Evolutionary conservation across 2,797 vertebrate genomes (phyloP).

Genomic region (Oreonectes daqikongensis): DNA sequence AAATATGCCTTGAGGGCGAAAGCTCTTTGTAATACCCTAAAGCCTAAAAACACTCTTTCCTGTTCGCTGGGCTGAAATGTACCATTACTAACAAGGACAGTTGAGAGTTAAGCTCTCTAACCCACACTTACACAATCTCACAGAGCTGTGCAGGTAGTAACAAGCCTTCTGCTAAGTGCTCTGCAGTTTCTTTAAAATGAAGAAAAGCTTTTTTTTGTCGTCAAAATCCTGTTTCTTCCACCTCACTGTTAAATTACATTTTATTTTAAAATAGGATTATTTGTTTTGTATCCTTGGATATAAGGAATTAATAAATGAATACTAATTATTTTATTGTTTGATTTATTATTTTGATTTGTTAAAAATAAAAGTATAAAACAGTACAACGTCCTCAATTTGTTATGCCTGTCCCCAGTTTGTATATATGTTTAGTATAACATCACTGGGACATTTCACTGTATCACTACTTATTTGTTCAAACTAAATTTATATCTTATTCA

Average conservation of each 20-base stretch:
- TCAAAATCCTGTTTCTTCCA: too few relatives aligned
- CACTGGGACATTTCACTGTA: neutral
- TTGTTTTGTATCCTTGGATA: neutral
- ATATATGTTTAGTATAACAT: neutral
- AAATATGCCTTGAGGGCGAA: neutral
- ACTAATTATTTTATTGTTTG: too few relatives aligned
- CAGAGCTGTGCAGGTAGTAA: neutral
- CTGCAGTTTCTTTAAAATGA: neutral
- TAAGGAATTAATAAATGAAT: neutral
- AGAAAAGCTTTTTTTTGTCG: neutral
- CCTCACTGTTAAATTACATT: too few relatives aligned
- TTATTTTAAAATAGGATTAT: neutral
- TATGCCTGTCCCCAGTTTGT: too few relatives aligned
- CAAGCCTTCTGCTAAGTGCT: neutral
- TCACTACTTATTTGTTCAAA: neutral
- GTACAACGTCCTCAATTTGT: neutral
- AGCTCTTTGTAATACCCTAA: neutral
- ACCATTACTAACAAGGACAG: conserved; percentile 1
- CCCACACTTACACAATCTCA: neutral
- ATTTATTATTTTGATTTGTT: too few relatives aligned
- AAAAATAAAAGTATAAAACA: too few relatives aligned
- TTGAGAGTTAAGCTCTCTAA: conserved; percentile 1
- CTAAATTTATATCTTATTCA: neutral
- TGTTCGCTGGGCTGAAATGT: neutral
- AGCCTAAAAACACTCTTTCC: neutral